Conservation (phyloP, 2,888 invertebrate species). For the Cryptosula pallasiana region DNA sequence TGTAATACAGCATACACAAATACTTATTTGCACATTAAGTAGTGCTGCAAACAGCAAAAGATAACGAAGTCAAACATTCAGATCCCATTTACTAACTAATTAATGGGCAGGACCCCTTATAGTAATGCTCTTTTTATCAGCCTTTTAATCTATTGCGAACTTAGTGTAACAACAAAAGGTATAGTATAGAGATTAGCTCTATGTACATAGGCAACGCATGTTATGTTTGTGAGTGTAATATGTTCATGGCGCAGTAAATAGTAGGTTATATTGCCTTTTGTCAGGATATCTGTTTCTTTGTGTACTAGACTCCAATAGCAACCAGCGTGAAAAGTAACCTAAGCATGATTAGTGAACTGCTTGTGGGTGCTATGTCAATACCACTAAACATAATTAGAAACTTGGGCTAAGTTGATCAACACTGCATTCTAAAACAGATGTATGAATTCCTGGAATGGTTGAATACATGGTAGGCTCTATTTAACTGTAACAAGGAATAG, state of each 20-base stretch:
- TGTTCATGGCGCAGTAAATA: neutral
- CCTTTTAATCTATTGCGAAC: neutral
- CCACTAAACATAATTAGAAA: too few relatives aligned
- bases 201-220: neutral
- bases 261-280: neutral
- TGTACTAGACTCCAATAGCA: constrained; percentile 16
- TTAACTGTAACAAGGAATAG: neutral
- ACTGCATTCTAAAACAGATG: neutral
- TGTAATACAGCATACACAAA: too few relatives aligned
- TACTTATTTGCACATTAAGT: too few relatives aligned
- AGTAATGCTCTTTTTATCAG: constrained; percentile 2
- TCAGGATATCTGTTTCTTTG: neutral
- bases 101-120: too few relatives aligned
- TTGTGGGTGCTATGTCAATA: too few relatives aligned
- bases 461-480: neutral
- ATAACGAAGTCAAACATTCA: too few relatives aligned
- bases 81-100: too few relatives aligned
- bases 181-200: neutral
- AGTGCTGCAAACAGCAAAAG: too few relatives aligned
- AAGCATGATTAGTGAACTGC: too few relatives aligned
- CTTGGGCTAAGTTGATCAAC: too few relatives aligned
- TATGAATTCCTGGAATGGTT: neutral
- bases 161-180: neutral
- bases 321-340: neutral
- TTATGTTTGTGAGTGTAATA: neutral